Conservation (phyloP, 2,888 invertebrate species). For the Linnaemya vulpina region DNA sequence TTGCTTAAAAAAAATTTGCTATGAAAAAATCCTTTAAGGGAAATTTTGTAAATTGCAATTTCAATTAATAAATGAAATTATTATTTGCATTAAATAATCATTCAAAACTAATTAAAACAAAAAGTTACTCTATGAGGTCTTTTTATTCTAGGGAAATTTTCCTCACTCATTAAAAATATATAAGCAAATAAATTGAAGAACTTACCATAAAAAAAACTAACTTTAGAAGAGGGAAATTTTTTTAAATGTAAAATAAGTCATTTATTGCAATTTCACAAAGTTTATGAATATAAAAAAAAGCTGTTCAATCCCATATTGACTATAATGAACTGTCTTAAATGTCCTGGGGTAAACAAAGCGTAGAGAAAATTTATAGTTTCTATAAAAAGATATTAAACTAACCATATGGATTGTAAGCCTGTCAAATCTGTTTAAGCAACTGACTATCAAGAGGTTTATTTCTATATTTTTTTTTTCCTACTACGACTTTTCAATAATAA, state of each 20-base stretch:
- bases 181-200: too few species aligned
- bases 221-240: not conserved
- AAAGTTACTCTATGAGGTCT: too few species aligned
- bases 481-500: constrained; percentile 54
- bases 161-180: too few species aligned
- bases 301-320: constrained; percentile 6
- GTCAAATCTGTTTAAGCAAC: constrained; percentile 68
- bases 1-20: too few species aligned
- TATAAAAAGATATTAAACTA: constrained; percentile 50
- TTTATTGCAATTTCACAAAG: not conserved
- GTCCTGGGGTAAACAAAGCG: constrained; percentile 15
- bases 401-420: constrained; percentile 49
- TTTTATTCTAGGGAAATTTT: too few species aligned
- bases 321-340: constrained; percentile 19
- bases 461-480: not conserved
- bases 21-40: not conserved
- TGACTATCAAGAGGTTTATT: constrained; percentile 63
- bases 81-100: too few species aligned
- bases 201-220: not conserved
- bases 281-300: not conserved
- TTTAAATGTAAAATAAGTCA: not conserved
- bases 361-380: constrained; percentile 39
- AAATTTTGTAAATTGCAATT: not conserved
- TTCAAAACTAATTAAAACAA: too few species aligned
- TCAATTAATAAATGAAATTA: too few species aligned